phyloP scores from a whole-genome alignment of 2,113 vertebrate species.

The Oncorhynchus tshawytscha region DNA sequence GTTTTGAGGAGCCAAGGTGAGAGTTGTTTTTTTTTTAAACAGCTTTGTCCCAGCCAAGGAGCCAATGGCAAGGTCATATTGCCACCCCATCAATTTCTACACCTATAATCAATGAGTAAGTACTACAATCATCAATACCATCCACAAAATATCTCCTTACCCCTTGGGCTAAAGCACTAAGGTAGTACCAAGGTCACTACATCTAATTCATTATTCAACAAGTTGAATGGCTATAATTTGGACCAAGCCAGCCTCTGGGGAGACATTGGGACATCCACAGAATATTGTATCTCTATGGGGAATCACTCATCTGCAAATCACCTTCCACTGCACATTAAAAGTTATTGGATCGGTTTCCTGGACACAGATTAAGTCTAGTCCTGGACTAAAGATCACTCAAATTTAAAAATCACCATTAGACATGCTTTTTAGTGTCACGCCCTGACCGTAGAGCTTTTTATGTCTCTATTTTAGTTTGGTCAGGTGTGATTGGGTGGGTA shows the following conservation, averaged over 20 bases:
- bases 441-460: too few relatives aligned
- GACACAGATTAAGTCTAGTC: too few relatives aligned
- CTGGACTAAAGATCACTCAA: too few relatives aligned
- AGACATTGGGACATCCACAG: background rate
- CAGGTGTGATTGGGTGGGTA: too few relatives aligned
- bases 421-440: too few relatives aligned
- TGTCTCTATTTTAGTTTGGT: too few relatives aligned
- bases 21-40: background rate
- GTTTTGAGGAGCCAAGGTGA: too few relatives aligned
- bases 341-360: too few relatives aligned
- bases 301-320: too few relatives aligned
- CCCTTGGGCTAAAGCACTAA: background rate
- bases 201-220: constrained; percentile 5
- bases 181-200: constrained; percentile 5
- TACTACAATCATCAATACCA: constrained; percentile 1
- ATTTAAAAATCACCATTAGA: too few relatives aligned
- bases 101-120: constrained; percentile 1
- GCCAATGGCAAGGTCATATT: constrained; percentile 8
- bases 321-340: too few relatives aligned
- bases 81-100: constrained; percentile 2
- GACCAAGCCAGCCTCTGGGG: background rate
- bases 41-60: constrained; percentile 1
- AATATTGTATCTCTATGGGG: too few relatives aligned
- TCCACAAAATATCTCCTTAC: background rate
- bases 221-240: background rate